These are phyloP conservation scores for Nomada goodeniana DNA, from an alignment of 2,888 invertebrate genomes.

Conservation along the genomic window DNA sequence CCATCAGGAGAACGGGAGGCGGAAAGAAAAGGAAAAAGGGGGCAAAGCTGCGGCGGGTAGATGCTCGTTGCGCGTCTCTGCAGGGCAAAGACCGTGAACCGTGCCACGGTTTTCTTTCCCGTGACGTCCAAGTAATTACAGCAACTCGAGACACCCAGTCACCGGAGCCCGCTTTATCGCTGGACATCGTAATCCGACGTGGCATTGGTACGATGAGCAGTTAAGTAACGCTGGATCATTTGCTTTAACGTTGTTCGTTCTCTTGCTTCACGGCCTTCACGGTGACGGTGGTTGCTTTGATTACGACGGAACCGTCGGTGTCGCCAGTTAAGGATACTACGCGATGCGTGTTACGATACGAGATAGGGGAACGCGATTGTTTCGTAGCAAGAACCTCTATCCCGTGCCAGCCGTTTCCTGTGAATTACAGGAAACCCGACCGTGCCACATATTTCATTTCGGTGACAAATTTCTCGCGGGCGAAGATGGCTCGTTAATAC, in stretches of 20 bases:
- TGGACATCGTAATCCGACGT: conserved; percentile 62
- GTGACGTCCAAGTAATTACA: conserved; percentile 64
- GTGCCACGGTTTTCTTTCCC: conserved; percentile 59
- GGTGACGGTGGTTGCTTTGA: too few relatives aligned
- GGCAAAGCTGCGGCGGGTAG: conserved; percentile 61
- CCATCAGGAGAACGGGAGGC: conserved; percentile 16
- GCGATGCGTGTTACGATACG: neutral
- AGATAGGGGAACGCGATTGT: neutral
- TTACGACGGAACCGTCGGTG: too few relatives aligned
- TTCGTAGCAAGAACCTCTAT: neutral
- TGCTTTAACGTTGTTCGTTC: neutral
- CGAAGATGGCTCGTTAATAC: conserved; percentile 38
- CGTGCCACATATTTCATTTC: conserved; percentile 72
- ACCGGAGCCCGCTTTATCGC: conserved; percentile 67
- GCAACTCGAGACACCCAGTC: conserved; percentile 56
- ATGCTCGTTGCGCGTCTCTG: conserved; percentile 59
- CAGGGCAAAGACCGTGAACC: conserved; percentile 57
- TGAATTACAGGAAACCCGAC: conserved; percentile 62
- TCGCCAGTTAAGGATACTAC: neutral
- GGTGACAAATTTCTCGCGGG: conserved; percentile 75
- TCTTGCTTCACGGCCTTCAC: too few relatives aligned
- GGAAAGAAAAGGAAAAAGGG: conserved; percentile 41
- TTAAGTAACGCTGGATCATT: conserved; percentile 3
- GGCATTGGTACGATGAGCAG: conserved; percentile 3
- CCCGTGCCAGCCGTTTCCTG: conserved; percentile 22